Evolutionary conservation across 2,888 invertebrate genomes (phyloP).

Genomic region (Helicoverpa assulta): DNA sequence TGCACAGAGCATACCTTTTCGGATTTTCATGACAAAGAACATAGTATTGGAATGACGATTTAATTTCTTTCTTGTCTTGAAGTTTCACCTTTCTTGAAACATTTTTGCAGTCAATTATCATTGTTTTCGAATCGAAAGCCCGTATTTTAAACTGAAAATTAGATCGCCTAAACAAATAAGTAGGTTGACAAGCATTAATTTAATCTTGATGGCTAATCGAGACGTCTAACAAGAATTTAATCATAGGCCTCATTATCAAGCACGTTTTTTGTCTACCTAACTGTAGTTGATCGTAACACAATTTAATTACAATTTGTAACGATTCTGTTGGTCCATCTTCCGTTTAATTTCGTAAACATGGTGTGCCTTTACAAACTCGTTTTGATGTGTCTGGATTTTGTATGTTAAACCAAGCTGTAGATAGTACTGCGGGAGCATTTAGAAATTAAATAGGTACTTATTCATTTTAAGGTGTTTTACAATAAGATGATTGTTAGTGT

Average conservation of each 20-base stretch:
- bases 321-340: conserved; percentile 18
- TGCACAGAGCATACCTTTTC: not conserved
- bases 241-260: conserved; percentile 10
- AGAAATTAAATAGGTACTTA: conserved; percentile 5
- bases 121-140: not conserved
- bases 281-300: conserved; percentile 20
- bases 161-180: not conserved
- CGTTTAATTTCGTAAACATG: conserved; percentile 1
- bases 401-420: too few species aligned
- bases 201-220: conserved; percentile 19
- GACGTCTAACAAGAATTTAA: conserved; percentile 13
- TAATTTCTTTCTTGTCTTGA: not conserved
- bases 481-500: not conserved
- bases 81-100: not conserved
- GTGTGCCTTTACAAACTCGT: conserved; percentile 22
- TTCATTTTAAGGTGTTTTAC: not conserved
- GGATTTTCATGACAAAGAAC: too few species aligned
- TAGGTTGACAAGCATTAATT: conserved; percentile 13
- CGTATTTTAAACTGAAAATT: not conserved
- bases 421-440: not conserved
- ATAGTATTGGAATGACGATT: too few species aligned
- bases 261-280: conserved; percentile 31
- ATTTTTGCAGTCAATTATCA: not conserved
- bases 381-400: conserved; percentile 11
- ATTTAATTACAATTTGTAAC: conserved; percentile 28